These are phyloP conservation scores for Argyresthia goedartella DNA, from an alignment of 2,888 invertebrate genomes.

Conservation along the genomic window DNA sequence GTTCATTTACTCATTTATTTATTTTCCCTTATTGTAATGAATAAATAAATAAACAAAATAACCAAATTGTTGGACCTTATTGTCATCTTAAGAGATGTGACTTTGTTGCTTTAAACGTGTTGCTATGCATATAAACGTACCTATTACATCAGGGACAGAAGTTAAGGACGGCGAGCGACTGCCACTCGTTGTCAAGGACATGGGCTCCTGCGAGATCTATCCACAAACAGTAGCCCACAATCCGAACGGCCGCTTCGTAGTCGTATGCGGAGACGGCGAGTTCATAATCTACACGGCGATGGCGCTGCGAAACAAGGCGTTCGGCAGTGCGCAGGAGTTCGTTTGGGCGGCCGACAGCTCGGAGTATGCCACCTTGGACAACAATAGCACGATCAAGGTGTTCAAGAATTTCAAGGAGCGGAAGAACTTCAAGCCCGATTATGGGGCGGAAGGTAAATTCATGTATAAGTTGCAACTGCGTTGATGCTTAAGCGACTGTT, in stretches of 20 bases:
- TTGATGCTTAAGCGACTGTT: too few relatives aligned
- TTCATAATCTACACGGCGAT: slow-evolving; percentile 99
- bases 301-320: slow-evolving; percentile 98
- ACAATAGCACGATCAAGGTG: slow-evolving; percentile 89
- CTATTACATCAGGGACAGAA: slow-evolving; percentile 70
- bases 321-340: slow-evolving; percentile 98
- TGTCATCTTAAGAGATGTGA: too few relatives aligned
- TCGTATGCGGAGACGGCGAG: slow-evolving; percentile 99
- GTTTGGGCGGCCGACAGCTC: slow-evolving; percentile 98
- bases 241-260: slow-evolving; percentile 93
- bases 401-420: slow-evolving; percentile 99
- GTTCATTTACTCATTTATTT: too few relatives aligned
- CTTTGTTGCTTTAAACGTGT: too few relatives aligned
- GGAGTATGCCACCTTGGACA: slow-evolving; percentile 91
- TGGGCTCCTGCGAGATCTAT: slow-evolving; percentile 99
- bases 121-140: too few relatives aligned
- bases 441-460: slow-evolving; percentile 89
- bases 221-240: slow-evolving; percentile 99
- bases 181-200: slow-evolving; percentile 95
- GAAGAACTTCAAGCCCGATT: slow-evolving; percentile 95
- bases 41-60: too few relatives aligned
- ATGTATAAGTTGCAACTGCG: too few relatives aligned
- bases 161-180: slow-evolving; percentile 93
- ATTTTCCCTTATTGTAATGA: too few relatives aligned
- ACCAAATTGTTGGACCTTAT: too few relatives aligned